Evolutionary conservation across 2,797 vertebrate species (phyloP), one percentile per base, ranked within the genome.

Genomic region (Neosilurus mollespiculum): DNA sequence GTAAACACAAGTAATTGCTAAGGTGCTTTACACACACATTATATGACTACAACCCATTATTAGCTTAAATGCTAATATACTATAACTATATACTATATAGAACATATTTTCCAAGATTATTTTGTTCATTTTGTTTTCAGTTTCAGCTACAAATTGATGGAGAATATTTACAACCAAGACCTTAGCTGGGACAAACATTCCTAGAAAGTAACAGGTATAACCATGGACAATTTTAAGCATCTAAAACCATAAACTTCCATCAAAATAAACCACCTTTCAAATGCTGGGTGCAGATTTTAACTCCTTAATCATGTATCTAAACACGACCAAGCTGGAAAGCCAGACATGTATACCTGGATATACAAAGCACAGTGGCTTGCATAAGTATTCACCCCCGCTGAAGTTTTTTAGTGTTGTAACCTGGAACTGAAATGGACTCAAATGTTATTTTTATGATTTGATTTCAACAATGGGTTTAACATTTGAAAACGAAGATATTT

Each of bases 1-100:
- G 59, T 59, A 49, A 79, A 79, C 66, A 81, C 34, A 71, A 59
- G 16, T 67, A 69, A 75, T 22, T 12, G 34, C 64, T 18, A 30
- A 22, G 18, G 24, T 34, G 61, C 64, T n/a, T 18, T 51, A 34
- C n/a, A 34, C 18, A 30, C 18, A 30, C 56, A 79, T 71, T 24
- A 65, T 54, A 14, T 3, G 58, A 37, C 18, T 62, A 34, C 4
- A 26, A n/a, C 65, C 62, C 22, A 64, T 22, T 10, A 64, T 26
- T 82, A 75, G 37, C 43, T 49, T 51, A 16, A 78, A 62, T 3
- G 24, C 37, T 78, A 24, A 78, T 49, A 24, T 34, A n/a, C n/a
- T n/a, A n/a, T n/a, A n/a, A 75, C 14, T 58, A 1, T 58, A 12
- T 75, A 30, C 8, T 11, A 2, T 58, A 53, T 56, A 10, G 1